phyloP scores from a whole-genome alignment of 2,888 invertebrate species.

The Griposia aprilina region DNA sequence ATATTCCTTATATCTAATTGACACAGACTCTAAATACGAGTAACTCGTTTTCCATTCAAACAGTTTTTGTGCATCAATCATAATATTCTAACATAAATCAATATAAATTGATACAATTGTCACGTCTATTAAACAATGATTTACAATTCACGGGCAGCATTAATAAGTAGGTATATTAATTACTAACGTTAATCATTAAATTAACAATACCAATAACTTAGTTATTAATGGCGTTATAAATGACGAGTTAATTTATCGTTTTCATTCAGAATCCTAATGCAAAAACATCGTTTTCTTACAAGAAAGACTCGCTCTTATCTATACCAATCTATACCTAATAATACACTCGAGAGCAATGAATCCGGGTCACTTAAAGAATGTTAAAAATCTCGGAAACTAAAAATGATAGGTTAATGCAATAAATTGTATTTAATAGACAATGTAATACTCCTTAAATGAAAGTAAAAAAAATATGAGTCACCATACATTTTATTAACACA shows the following conservation, averaged over 20 bases:
- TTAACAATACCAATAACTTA: slow-evolving; percentile 14
- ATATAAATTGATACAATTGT: slow-evolving; percentile 24
- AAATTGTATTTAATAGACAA: no score
- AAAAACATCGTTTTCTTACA: neutral
- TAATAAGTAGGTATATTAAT: slow-evolving; percentile 22
- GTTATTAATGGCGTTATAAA: slow-evolving; percentile 17
- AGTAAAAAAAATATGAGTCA: no score
- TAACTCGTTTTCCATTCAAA: neutral
- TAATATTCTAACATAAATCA: slow-evolving; percentile 17
- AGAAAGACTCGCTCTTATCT: neutral
- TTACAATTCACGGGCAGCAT: slow-evolving; percentile 4
- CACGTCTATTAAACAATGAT: slow-evolving; percentile 17
- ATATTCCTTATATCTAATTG: no score
- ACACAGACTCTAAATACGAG: no score
- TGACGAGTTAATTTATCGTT: neutral
- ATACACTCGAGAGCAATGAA: no score
- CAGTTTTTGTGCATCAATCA: neutral
- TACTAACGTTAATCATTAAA: slow-evolving; percentile 16
- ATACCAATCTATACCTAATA: no score
- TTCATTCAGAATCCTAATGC: slow-evolving; percentile 18
- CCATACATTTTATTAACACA: no score
- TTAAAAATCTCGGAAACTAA: no score
- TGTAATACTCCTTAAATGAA: no score
- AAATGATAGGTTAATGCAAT: no score
- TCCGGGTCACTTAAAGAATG: no score